Conservation (phyloP, 2,888 invertebrate genomes). For the Pterobdella sp. region DNA sequence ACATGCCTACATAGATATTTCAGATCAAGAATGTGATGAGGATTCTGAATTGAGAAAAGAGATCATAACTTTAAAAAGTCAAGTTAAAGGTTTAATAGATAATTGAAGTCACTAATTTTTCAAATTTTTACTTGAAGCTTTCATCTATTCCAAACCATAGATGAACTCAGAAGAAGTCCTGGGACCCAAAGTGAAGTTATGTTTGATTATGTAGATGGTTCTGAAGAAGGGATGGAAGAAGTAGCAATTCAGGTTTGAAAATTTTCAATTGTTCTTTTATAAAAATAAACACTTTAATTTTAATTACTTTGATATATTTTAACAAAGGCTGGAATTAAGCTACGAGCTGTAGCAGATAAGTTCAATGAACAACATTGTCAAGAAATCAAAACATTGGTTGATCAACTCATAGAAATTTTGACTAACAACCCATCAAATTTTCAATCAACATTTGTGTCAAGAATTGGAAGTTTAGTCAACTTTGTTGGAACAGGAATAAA, state of each 20-base stretch:
- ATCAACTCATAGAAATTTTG: not conserved
- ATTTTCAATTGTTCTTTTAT: too few relatives aligned
- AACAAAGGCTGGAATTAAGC: not conserved
- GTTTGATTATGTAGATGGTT: too few relatives aligned
- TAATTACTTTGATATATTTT: not conserved
- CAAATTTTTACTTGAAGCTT: too few relatives aligned
- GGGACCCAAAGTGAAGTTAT: too few relatives aligned
- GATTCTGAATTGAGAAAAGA: not conserved
- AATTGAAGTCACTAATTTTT: not conserved
- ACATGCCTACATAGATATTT: not conserved
- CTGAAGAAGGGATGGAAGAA: too few relatives aligned
- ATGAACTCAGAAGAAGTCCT: not conserved
- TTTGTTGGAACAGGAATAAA: not conserved
- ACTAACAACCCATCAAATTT: not conserved
- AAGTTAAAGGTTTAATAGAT: not conserved
- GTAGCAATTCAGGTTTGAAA: too few relatives aligned
- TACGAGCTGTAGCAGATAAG: not conserved
- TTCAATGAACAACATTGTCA: not conserved
- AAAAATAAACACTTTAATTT: too few relatives aligned
- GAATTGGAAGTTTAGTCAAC: not conserved
- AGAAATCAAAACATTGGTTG: not conserved
- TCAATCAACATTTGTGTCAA: not conserved
- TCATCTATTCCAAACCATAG: too few relatives aligned
- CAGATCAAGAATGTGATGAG: not conserved
- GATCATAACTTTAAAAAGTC: not conserved